phyloP scores from a whole-genome alignment of 2,888 invertebrate species.

The Phortica magna region DNA sequence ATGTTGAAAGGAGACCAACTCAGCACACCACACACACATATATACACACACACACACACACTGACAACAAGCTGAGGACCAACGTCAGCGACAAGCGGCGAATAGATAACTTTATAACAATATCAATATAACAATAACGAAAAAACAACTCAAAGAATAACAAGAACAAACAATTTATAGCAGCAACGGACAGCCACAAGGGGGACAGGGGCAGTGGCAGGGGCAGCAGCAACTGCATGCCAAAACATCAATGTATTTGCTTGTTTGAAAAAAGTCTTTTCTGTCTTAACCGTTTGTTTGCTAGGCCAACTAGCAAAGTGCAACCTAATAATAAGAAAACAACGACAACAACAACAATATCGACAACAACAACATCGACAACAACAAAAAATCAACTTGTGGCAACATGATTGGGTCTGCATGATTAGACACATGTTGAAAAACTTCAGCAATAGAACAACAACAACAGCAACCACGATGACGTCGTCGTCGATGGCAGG shows the following conservation, averaged over 20 bases:
- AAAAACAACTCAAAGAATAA: slow-evolving; percentile 1
- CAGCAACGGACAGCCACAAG: neutral
- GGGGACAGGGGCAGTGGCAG: too few species aligned
- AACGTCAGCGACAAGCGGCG: neutral
- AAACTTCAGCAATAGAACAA: slow-evolving; percentile 18
- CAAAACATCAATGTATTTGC: too few species aligned
- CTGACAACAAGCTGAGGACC: neutral
- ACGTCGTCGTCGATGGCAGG: slow-evolving; percentile 29
- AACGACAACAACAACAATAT: too few species aligned
- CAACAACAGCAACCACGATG: slow-evolving; percentile 30
- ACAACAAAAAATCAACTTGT: slow-evolving; percentile 31
- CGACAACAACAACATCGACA: too few species aligned
- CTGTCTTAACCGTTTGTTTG: slow-evolving; percentile 9
- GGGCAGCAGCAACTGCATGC: neutral
- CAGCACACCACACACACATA: too few species aligned
- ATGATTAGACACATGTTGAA: slow-evolving; percentile 34
- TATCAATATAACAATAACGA: slow-evolving; percentile 7
- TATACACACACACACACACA: neutral
- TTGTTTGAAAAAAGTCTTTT: neutral
- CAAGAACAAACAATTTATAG: slow-evolving; percentile 7
- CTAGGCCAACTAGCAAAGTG: slow-evolving; percentile 21
- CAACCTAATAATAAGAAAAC: neutral
- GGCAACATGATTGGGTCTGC: slow-evolving; percentile 38
- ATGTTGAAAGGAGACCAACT: neutral
- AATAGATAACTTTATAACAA: slow-evolving; percentile 1